phyloP scores from a whole-genome alignment of 1,140 invertebrate species.

The Ctenoplectra terminalis region DNA sequence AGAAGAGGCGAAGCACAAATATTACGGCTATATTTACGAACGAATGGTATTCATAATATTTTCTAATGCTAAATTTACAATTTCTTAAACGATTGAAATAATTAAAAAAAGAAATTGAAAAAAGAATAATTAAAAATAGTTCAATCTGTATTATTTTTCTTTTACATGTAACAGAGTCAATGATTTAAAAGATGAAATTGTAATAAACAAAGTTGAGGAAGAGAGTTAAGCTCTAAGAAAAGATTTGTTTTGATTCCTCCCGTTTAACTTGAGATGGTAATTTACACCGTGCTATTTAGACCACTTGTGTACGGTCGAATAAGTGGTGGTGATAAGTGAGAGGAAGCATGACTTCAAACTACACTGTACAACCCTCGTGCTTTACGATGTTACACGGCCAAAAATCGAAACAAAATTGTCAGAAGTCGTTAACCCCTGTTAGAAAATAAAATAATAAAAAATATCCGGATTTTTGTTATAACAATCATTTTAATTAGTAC shows the following conservation, averaged over 20 bases:
- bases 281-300: constrained; percentile 35
- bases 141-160: not conserved
- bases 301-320: constrained; percentile 9
- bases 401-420: not conserved
- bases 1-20: not conserved
- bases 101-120: not conserved
- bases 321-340: constrained; percentile 27
- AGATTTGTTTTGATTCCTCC: constrained; percentile 34
- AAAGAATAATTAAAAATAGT: constrained; percentile 7
- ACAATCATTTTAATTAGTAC: not conserved
- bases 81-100: not conserved
- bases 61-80: not conserved
- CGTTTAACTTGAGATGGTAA: constrained; percentile 32
- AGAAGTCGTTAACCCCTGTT: not conserved
- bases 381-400: not conserved
- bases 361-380: not conserved
- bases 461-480: not conserved
- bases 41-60: not conserved
- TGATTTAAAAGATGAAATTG: not conserved
- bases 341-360: constrained; percentile 23
- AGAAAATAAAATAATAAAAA: not conserved
- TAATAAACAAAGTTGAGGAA: constrained; percentile 2
- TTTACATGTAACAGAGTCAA: no score
- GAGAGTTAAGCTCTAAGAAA: not conserved
- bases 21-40: no score